phyloP scores from a whole-genome alignment of 2,797 vertebrate species.

The Hapalemur alaotrensis region DNA sequence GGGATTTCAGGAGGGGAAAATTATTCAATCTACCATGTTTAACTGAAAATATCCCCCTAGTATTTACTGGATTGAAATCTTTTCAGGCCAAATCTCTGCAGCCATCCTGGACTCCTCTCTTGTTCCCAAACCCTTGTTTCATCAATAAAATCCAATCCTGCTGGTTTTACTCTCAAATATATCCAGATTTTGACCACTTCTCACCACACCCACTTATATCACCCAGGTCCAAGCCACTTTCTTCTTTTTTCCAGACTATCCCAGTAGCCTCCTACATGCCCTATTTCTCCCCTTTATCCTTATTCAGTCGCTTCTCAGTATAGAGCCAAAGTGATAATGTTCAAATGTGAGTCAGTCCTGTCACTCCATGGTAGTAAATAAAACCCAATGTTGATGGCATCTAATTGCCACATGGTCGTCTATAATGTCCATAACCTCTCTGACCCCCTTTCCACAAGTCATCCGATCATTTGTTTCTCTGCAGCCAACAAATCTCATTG shows the following conservation, averaged over 20 bases:
- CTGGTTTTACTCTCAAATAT: not conserved
- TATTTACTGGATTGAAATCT: not conserved
- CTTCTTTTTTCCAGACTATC: not conserved
- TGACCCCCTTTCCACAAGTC: not conserved
- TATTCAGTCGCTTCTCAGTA: not conserved
- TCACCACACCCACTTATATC: not conserved
- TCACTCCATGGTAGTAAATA: not conserved
- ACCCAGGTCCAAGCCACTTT: not conserved
- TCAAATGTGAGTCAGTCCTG: not conserved
- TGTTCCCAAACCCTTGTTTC: not conserved
- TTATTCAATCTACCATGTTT: not conserved
- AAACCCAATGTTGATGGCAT: not conserved
- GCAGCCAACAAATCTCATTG: not conserved
- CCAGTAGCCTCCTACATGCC: not conserved
- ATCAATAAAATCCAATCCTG: not conserved
- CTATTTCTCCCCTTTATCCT: not conserved
- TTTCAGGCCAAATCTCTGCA: not conserved
- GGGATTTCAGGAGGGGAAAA: not conserved
- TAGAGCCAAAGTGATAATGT: not conserved
- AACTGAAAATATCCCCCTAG: not conserved
- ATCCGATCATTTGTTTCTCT: not conserved
- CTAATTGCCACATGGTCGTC: rapidly evolving
- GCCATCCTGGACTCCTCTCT: not conserved
- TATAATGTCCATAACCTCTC: rapidly evolving
- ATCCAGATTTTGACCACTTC: not conserved